These are phyloP conservation scores for Melanophora roralis DNA, from an alignment of 2,888 invertebrate genomes.

Conservation along the genomic window DNA sequence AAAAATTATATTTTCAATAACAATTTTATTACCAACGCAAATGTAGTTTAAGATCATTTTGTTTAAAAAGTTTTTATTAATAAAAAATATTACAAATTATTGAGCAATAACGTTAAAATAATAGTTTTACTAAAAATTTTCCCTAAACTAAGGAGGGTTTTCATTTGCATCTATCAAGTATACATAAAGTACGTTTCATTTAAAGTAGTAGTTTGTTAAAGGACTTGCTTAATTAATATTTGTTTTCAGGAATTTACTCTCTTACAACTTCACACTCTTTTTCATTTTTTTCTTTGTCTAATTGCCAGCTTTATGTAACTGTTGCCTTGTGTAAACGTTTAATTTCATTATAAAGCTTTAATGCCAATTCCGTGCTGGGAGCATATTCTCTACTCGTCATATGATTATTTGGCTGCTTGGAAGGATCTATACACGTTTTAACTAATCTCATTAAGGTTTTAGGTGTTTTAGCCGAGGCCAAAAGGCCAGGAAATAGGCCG, in stretches of 20 bases:
- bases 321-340: conserved; percentile 71
- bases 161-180: background rate
- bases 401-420: conserved; percentile 67
- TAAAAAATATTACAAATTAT: background rate
- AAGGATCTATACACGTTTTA: conserved; percentile 72
- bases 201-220: conserved; percentile 28
- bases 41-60: too few species aligned
- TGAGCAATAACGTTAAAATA: conserved; percentile 28
- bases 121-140: conserved; percentile 39
- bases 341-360: conserved; percentile 74
- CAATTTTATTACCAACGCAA: too few species aligned
- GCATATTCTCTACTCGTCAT: conserved; percentile 69
- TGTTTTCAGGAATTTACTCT: conserved; percentile 8
- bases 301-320: background rate
- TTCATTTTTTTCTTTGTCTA: background rate
- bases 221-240: conserved; percentile 28
- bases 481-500: conserved; percentile 72
- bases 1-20: too few species aligned
- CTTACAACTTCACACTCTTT: too few species aligned
- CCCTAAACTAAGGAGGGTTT: conserved; percentile 49
- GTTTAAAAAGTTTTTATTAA: too few species aligned
- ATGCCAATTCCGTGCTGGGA: conserved; percentile 71
- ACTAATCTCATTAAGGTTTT: conserved; percentile 69
- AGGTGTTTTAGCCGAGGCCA: conserved; percentile 71
- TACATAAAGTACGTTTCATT: conserved; percentile 42